Evolutionary conservation across 2,797 vertebrate species (phyloP).

Genomic region (Orientallactaga sibirica): DNA sequence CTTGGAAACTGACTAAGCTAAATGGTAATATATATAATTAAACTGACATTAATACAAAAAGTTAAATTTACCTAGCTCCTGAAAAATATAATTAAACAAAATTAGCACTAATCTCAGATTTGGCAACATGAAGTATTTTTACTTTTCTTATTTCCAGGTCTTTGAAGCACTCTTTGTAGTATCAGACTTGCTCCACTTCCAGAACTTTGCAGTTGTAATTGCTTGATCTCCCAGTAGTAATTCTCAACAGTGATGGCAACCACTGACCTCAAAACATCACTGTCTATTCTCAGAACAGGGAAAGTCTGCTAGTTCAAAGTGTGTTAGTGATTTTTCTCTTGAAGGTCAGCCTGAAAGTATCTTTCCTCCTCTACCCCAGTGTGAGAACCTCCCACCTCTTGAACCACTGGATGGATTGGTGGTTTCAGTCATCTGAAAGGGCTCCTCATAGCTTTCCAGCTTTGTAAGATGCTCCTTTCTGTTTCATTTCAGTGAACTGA

Average conservation of each 20-base stretch:
- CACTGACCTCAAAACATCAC: neutral
- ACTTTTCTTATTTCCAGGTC: constrained; percentile 26
- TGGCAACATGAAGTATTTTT: constrained; percentile 37
- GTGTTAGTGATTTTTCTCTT: constrained; percentile 20
- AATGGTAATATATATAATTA: neutral
- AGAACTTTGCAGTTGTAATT: neutral
- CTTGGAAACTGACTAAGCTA: neutral
- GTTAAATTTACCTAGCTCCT: neutral
- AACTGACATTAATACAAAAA: neutral
- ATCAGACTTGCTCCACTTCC: constrained; percentile 41
- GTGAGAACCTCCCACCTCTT: neutral
- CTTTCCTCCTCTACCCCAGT: neutral
- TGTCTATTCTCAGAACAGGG: constrained; percentile 43
- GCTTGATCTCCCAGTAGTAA: constrained; percentile 10
- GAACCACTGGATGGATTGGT: neutral
- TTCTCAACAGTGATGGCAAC: neutral
- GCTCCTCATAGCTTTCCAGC: neutral
- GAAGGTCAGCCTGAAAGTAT: constrained; percentile 43
- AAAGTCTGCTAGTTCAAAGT: constrained; percentile 63
- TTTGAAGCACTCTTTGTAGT: constrained; percentile 59
- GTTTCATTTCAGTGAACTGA: neutral
- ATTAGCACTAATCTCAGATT: constrained; percentile 20
- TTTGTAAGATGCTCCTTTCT: neutral
- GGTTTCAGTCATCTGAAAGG: neutral
- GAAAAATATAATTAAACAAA: constrained; percentile 24